phyloP scores from a whole-genome alignment of 1,140 invertebrate species.

The Tachypleus tridentatus region DNA sequence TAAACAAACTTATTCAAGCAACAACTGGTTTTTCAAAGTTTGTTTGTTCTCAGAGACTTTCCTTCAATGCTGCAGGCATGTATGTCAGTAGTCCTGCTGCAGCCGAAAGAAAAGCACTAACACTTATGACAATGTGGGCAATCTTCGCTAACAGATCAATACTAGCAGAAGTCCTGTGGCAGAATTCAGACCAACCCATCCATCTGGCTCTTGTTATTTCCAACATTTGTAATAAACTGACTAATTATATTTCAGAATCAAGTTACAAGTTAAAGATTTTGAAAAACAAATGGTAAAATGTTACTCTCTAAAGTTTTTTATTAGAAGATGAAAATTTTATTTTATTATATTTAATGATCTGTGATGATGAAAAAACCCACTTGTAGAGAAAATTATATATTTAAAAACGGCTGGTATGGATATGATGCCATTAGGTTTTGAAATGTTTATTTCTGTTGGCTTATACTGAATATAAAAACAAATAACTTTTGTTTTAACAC shows the following conservation, averaged over 20 bases:
- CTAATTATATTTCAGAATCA: slow-evolving; percentile 21
- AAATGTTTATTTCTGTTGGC: too few relatives aligned
- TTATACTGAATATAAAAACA: too few relatives aligned
- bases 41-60: slow-evolving; percentile 31
- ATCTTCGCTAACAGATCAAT: slow-evolving; percentile 27
- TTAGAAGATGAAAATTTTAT: too few relatives aligned
- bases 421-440: too few relatives aligned
- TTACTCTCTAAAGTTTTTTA: too few relatives aligned
- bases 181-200: slow-evolving; percentile 34
- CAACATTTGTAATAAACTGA: slow-evolving; percentile 24
- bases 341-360: too few relatives aligned
- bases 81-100: slow-evolving; percentile 26
- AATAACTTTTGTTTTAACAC: too few relatives aligned
- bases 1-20: slow-evolving; percentile 22
- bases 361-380: too few relatives aligned
- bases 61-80: slow-evolving; percentile 28
- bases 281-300: too few relatives aligned
- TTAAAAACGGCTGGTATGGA: too few relatives aligned
- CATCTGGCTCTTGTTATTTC: slow-evolving; percentile 33
- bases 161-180: slow-evolving; percentile 35
- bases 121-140: slow-evolving; percentile 30
- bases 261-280: neutral
- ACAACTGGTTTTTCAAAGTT: slow-evolving; percentile 30
- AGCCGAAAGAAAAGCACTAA: slow-evolving; percentile 29
- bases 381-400: too few relatives aligned